A percentile compares a stretch with the other conserved stretches of the same genome.
These are phyloP conservation scores for Drosophila serrata DNA, from an alignment of 1,140 invertebrate genomes.

Conservation along the genomic window DNA sequence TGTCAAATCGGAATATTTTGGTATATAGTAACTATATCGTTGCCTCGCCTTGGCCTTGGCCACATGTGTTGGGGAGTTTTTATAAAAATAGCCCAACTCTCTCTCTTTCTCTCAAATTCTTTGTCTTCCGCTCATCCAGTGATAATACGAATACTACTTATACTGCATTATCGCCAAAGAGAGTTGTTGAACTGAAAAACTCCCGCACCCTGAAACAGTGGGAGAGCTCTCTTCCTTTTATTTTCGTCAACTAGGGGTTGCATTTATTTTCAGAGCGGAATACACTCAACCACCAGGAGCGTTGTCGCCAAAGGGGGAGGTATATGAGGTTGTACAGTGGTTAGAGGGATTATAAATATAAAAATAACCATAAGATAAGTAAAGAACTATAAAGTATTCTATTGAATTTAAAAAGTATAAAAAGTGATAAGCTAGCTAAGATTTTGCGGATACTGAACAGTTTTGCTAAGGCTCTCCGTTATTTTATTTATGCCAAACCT, in stretches of 20 bases:
- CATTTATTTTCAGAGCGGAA: slow-evolving; percentile 50
- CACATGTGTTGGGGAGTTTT: slow-evolving; percentile 34
- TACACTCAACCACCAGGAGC: slow-evolving; percentile 25
- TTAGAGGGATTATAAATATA: neutral
- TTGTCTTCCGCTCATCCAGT: slow-evolving; percentile 3
- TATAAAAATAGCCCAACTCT: slow-evolving; percentile 56
- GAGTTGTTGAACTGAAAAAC: slow-evolving; percentile 2
- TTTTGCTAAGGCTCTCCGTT: too few relatives aligned
- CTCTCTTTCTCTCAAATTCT: neutral
- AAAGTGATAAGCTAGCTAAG: too few relatives aligned
- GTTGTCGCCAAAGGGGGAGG: slow-evolving; percentile 11
- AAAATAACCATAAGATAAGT: too few relatives aligned
- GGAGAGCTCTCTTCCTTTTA: slow-evolving; percentile 32
- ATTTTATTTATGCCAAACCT: too few relatives aligned
- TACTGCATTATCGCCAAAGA: slow-evolving; percentile 27
- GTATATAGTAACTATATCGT: slow-evolving; percentile 7
- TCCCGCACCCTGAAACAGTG: slow-evolving; percentile 18
- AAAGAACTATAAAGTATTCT: too few relatives aligned
- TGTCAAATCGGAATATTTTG: neutral
- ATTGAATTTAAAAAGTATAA: too few relatives aligned
- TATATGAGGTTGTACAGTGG: slow-evolving; percentile 25
- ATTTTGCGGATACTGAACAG: too few relatives aligned
- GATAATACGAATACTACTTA: slow-evolving; percentile 34
- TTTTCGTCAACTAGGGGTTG: slow-evolving; percentile 51
- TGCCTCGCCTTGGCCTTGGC: slow-evolving; percentile 33